Conservation (phyloP, 2,888 invertebrate species). For the Mesoligia furuncula region DNA sequence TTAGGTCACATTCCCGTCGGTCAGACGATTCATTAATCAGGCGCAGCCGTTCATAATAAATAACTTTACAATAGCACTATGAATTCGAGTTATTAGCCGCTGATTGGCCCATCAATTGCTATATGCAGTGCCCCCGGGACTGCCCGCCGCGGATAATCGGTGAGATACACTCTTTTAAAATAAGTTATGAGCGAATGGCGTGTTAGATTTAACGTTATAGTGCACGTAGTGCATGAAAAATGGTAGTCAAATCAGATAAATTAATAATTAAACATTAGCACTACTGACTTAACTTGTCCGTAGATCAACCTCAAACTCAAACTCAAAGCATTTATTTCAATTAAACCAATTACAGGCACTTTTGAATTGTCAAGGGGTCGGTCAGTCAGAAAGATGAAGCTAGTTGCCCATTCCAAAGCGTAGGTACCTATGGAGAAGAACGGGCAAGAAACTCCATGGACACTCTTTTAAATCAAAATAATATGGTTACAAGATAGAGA, state of each 20-base stretch:
- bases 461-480: too few relatives aligned
- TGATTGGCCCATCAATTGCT: constrained; percentile 78
- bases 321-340: too few relatives aligned
- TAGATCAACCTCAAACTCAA: too few relatives aligned
- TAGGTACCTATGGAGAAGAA: too few relatives aligned
- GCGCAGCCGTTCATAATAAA: constrained; percentile 52
- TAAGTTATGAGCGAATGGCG: constrained; percentile 37
- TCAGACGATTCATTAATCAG: constrained; percentile 59
- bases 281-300: too few relatives aligned
- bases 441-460: too few relatives aligned
- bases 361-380: too few relatives aligned
- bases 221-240: neutral
- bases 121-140: constrained; percentile 70
- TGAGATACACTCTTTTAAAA: constrained; percentile 43
- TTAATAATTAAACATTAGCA: neutral
- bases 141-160: constrained; percentile 68
- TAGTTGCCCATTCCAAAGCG: too few relatives aligned
- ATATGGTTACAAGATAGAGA: too few relatives aligned
- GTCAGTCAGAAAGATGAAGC: too few relatives aligned
- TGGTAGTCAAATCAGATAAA: neutral
- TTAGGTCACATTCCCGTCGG: constrained; percentile 40
- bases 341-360: too few relatives aligned
- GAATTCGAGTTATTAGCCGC: constrained; percentile 71
- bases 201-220: neutral
- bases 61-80: constrained; percentile 58